These are phyloP conservation scores for Cheilosia urbana DNA, from an alignment of 2,888 invertebrate species.

Conservation along the genomic window DNA sequence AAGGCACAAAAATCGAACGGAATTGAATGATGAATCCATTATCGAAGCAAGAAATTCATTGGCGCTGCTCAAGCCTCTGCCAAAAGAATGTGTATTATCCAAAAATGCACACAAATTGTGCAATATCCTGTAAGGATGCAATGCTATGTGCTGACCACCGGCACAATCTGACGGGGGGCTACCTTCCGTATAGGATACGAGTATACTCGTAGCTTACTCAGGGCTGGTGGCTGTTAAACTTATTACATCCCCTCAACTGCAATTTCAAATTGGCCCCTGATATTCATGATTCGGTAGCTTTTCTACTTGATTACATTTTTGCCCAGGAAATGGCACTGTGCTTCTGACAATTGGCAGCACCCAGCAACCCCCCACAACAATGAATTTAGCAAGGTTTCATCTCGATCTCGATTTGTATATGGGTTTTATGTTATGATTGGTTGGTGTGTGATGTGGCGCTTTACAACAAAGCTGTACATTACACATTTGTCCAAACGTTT, in stretches of 20 bases:
- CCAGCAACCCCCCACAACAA: conserved; percentile 25
- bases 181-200: conserved; percentile 22
- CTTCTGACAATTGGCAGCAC: conserved; percentile 30
- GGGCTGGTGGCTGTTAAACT: conserved; percentile 52
- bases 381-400: conserved; percentile 56
- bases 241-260: conserved; percentile 64
- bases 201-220: not conserved
- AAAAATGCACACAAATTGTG: conserved; percentile 67
- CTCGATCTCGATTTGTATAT: conserved; percentile 46
- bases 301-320: conserved; percentile 74
- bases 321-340: conserved; percentile 48
- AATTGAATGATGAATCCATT: conserved; percentile 72
- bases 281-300: conserved; percentile 74
- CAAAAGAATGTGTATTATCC: conserved; percentile 66
- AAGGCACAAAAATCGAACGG: conserved; percentile 6
- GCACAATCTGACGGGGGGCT: conserved; percentile 40
- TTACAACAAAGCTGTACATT: not conserved
- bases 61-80: conserved; percentile 28
- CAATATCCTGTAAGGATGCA: conserved; percentile 64
- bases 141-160: conserved; percentile 49
- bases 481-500: not conserved
- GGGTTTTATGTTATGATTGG: conserved; percentile 1
- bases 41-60: conserved; percentile 62
- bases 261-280: conserved; percentile 72
- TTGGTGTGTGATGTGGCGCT: not conserved